Base-by-base conservation (phyloP, 2,797 vertebrate genomes). In the Tokudaia tokunoshimensis region DNA sequence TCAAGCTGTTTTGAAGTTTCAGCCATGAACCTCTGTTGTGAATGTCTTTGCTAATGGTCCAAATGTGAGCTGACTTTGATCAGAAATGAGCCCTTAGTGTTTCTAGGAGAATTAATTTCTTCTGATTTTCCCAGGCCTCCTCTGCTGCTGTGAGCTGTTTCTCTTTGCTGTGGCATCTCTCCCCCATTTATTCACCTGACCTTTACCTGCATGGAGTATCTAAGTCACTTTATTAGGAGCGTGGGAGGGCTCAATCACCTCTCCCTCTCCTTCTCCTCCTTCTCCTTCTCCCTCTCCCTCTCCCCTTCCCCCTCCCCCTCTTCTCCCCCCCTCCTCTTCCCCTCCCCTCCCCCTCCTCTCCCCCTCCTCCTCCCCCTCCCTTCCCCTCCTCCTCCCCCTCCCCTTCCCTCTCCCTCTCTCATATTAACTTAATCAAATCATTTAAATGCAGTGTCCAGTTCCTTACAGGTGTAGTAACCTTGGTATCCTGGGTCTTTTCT, bases 51-150 rank as follows among this genome's bases (percentile, higher is more conserved):
- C 37, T 96, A 67, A 94, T 57, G 67, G 20, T 63, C 87, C 29
- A 47, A 24, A 29, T 29, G 1, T 96, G 76, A 75, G 79, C 26
- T 83, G 52, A 31, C 94, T 98, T 96, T 89, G 84, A 96, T 96
- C 88, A 95, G 94, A 63, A 97, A 89, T 75, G 95, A 98, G 98
- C 98, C 98, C 97, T 98, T 98, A 29, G 90, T 74, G 92, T 98
- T 98, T 98, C 98, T 98, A 97, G 95, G 98, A 98, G 97, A 92
- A 97, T 59, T 98, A 96, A 65, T 80, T 72, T 96, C 95, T 98
- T 98, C 96, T 97, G 97, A 86, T 82, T 97, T 98, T 96, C 44
- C 72, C 89, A 76, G 70, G 97, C 93, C 20, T 96, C 91, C 97
- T 94, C 97, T 97, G 94, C 98, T 97, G 76, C 72, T 52, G 4